Conservation (phyloP, 2,113 vertebrate species). For the Ameiurus melas region DNA sequence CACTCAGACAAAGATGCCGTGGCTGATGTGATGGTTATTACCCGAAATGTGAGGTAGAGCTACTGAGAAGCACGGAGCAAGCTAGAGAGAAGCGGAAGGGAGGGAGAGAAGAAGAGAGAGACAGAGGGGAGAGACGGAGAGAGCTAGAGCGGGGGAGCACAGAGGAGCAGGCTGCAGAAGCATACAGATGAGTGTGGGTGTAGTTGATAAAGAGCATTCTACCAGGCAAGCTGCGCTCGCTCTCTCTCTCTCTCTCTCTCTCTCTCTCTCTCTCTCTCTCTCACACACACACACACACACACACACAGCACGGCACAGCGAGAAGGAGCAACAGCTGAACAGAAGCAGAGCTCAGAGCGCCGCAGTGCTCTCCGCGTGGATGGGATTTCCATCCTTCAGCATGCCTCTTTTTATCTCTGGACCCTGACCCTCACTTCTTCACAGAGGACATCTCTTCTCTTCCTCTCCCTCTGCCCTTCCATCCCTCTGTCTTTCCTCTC, state of each 20-base stretch:
- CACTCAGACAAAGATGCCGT: conserved; percentile 89
- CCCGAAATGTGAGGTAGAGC: conserved; percentile 86
- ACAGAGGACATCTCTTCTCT: conserved; percentile 34
- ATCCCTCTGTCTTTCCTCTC: conserved; percentile 18
- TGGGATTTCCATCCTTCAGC: conserved; percentile 48
- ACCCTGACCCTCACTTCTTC: conserved; percentile 42
- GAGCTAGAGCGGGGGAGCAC: conserved; percentile 75
- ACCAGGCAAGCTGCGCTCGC: conserved; percentile 83
- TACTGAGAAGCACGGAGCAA: conserved; percentile 53
- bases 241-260: conserved; percentile 64
- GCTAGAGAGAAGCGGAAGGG: conserved; percentile 34
- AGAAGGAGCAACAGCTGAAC: conserved; percentile 76
- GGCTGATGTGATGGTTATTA: conserved; percentile 91
- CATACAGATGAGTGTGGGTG: conserved; percentile 99
- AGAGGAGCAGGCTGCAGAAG: conserved; percentile 85
- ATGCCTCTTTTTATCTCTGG: conserved; percentile 47
- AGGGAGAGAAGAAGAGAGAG: conserved; percentile 72
- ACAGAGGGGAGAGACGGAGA: conserved; percentile 67
- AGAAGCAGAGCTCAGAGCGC: conserved; percentile 19
- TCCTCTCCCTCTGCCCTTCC: conserved; percentile 29
- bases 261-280: conserved; percentile 70
- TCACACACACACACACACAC: conserved; percentile 41
- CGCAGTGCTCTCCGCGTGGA: conserved; percentile 47
- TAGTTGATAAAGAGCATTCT: conserved; percentile 97
- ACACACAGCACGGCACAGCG: conserved; percentile 27